Evolutionary conservation across 1,140 invertebrate genomes (phyloP).

Genomic region (Cydia splendana): DNA sequence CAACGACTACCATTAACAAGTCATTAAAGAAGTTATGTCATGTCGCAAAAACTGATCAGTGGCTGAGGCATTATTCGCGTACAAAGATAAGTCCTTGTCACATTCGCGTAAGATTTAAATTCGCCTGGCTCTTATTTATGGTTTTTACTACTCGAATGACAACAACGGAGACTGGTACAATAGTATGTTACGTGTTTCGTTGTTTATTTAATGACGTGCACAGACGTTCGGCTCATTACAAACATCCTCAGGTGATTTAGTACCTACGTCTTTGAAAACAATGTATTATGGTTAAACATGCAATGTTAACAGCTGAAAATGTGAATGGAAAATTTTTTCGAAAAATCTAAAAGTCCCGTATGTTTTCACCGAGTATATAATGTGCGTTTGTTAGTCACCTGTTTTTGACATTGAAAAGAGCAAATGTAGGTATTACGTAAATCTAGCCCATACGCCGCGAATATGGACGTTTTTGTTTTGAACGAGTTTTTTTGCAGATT

Average conservation of each 20-base stretch:
- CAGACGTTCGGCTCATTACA: background rate
- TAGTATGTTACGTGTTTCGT: background rate
- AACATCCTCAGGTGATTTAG: slow-evolving; percentile 8
- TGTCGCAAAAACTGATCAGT: slow-evolving; percentile 19
- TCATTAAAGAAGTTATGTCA: slow-evolving; percentile 27
- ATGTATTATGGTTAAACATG: background rate
- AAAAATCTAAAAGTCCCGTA: background rate
- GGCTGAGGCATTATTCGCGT: background rate
- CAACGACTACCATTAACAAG: slow-evolving; percentile 26
- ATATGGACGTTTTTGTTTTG: no score
- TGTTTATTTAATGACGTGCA: slow-evolving; percentile 13
- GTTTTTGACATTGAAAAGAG: no score
- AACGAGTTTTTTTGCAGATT: no score
- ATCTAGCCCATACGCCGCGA: no score
- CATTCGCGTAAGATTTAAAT: background rate
- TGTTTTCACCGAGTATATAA: no score
- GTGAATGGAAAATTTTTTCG: background rate
- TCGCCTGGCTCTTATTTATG: background rate
- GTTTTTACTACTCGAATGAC: background rate
- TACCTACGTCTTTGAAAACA: slow-evolving; percentile 7
- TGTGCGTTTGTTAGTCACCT: no score
- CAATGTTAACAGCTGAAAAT: background rate
- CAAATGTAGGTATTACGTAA: no score
- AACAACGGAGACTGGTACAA: slow-evolving; percentile 6
- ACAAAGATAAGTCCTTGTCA: background rate